Percentiles rank a stretch among this genome's conserved stretches.
Conservation (phyloP, 2,888 invertebrate species). For the Podabrus alpinus region DNA sequence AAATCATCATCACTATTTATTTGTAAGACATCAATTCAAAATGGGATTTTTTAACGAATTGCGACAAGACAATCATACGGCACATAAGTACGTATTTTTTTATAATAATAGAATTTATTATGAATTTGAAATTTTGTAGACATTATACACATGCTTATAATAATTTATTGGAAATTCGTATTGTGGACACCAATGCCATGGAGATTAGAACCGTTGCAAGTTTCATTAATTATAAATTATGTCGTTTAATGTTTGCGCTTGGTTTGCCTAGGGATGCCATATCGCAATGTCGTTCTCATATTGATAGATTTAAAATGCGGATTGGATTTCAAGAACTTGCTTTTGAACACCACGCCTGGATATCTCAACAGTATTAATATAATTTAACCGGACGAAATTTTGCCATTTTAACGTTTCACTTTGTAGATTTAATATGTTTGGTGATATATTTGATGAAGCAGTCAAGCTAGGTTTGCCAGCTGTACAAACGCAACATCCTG, state of each 20-base stretch:
- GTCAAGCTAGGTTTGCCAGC: constrained; percentile 90
- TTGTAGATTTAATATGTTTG: constrained; percentile 74
- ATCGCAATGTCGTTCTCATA: constrained; percentile 88
- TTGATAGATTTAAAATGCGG: constrained; percentile 82
- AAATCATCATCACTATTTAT: constrained; percentile 87
- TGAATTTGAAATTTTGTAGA: constrained; percentile 51
- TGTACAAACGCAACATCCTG: constrained; percentile 95
- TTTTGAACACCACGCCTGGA: constrained; percentile 96
- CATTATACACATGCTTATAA: constrained; percentile 89
- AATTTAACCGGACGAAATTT: neutral
- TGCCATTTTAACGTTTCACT: neutral
- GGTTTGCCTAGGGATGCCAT: constrained; percentile 94
- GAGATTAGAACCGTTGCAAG: constrained; percentile 96
- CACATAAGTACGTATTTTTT: constrained; percentile 67
- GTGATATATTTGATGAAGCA: constrained; percentile 94
- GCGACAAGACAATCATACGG: constrained; percentile 84
- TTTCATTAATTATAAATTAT: constrained; percentile 94
- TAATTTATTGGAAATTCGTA: constrained; percentile 83
- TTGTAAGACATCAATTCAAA: constrained; percentile 96
- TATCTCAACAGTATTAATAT: constrained; percentile 82
- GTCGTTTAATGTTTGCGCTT: constrained; percentile 85
- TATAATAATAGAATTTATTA: too few species aligned
- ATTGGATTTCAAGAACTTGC: constrained; percentile 82
- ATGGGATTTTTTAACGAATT: constrained; percentile 94
- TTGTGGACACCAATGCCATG: constrained; percentile 87